Conservation (phyloP, 2,797 vertebrate genomes). For the Gallinago solitaria region DNA sequence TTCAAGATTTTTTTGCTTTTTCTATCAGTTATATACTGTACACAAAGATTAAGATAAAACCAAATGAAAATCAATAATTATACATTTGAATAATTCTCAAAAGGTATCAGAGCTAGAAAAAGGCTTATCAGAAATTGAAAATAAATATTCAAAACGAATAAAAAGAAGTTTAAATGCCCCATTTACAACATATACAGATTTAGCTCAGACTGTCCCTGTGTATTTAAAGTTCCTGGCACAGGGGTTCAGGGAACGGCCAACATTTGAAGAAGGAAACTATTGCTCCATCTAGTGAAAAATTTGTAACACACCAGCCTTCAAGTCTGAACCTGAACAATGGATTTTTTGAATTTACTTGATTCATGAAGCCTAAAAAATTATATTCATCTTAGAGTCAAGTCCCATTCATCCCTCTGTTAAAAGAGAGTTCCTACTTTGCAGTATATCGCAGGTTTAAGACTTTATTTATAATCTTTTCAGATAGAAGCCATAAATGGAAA, state of each 20-base stretch:
- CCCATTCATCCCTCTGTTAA: background rate
- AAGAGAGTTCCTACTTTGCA: background rate
- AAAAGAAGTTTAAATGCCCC: background rate
- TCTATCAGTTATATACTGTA: background rate
- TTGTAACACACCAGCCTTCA: background rate
- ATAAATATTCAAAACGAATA: background rate
- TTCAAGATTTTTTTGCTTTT: background rate
- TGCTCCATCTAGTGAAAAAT: constrained; percentile 51
- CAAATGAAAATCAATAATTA: background rate
- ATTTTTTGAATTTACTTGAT: fast-evolving
- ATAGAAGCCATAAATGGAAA: background rate
- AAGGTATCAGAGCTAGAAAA: background rate
- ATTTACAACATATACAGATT: background rate
- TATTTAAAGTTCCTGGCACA: background rate
- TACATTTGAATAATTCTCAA: background rate
- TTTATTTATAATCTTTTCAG: background rate
- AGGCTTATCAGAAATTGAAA: background rate
- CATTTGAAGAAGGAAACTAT: background rate
- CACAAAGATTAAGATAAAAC: background rate
- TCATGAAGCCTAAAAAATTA: background rate
- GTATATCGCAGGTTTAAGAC: background rate
- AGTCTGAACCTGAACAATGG: fast-evolving
- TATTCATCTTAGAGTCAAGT: fast-evolving
- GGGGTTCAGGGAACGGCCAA: too few species aligned
- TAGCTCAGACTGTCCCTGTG: background rate